phyloP scores from a whole-genome alignment of 1,140 invertebrate genomes.

The Argopecten irradians region DNA sequence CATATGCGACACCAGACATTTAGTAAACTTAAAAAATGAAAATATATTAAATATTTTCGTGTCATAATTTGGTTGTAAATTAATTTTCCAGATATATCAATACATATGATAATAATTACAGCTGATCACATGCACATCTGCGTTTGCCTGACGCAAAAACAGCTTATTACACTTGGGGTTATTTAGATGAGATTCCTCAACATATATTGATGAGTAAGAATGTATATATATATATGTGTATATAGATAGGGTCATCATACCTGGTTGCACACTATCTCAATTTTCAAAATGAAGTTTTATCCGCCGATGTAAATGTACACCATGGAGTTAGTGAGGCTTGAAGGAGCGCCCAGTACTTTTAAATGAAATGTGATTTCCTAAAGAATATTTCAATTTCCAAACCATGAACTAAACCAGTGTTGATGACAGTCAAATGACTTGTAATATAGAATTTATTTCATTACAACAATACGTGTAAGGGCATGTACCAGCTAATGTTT shows the following conservation, averaged over 20 bases:
- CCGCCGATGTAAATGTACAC: neutral
- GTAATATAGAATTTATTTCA: slow-evolving; percentile 1
- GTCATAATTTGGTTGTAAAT: too few species aligned
- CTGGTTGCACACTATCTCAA: neutral
- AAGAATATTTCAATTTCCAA: neutral
- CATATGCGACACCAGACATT: too few species aligned
- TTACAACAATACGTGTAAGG: neutral
- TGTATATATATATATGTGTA: neutral
- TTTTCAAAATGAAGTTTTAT: slow-evolving; percentile 4
- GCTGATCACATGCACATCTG: neutral
- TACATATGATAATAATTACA: too few species aligned
- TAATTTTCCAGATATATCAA: too few species aligned
- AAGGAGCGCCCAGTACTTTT: slow-evolving; percentile 6
- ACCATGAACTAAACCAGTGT: neutral
- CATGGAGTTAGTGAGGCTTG: neutral
- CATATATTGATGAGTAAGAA: neutral
- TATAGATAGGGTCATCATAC: neutral
- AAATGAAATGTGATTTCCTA: slow-evolving; percentile 19
- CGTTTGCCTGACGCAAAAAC: neutral
- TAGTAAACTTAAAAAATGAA: too few species aligned
- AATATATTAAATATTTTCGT: too few species aligned
- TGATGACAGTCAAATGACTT: neutral
- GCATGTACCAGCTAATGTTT: neutral
- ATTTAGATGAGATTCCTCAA: neutral
- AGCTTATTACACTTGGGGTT: neutral